Conservation (phyloP, 2,888 invertebrate species). For the Lepidonotus clava region DNA sequence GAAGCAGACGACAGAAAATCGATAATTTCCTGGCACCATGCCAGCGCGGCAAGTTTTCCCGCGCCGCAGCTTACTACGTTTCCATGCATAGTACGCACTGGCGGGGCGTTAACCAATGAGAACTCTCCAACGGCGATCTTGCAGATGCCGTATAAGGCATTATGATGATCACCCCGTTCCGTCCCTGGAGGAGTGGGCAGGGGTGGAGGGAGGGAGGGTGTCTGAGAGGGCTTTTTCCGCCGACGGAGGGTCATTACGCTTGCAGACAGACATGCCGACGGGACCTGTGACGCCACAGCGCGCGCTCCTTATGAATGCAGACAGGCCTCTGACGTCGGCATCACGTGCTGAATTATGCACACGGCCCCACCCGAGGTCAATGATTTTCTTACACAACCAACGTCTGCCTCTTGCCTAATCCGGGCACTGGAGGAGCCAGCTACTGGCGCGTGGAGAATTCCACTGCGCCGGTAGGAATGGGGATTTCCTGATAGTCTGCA, state of each 20-base stretch:
- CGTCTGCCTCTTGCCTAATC: background rate
- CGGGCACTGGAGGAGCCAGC: background rate
- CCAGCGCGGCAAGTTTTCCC: background rate
- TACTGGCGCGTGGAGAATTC: background rate
- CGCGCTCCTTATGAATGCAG: conserved; percentile 18
- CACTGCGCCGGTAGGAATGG: background rate
- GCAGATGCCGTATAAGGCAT: background rate
- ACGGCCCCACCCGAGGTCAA: background rate
- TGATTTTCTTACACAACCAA: background rate
- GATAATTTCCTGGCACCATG: background rate
- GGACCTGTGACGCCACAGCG: background rate
- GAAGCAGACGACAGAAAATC: conserved; percentile 31
- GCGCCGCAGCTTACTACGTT: background rate
- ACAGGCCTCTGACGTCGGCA: background rate
- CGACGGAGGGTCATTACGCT: background rate
- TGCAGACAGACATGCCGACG: conserved; percentile 2
- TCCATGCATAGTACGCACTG: conserved; percentile 9
- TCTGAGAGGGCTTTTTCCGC: too few relatives aligned
- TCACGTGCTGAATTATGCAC: background rate
- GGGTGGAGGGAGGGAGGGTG: too few relatives aligned
- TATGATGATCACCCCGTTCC: background rate
- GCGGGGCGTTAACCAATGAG: background rate
- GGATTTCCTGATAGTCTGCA: background rate
- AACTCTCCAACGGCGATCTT: background rate
- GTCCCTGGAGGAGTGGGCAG: background rate